Evolutionary conservation across 1,140 invertebrate species (phyloP), one percentile per base, ranked within the genome.

Genomic region (Archegozetes longisetosus): DNA sequence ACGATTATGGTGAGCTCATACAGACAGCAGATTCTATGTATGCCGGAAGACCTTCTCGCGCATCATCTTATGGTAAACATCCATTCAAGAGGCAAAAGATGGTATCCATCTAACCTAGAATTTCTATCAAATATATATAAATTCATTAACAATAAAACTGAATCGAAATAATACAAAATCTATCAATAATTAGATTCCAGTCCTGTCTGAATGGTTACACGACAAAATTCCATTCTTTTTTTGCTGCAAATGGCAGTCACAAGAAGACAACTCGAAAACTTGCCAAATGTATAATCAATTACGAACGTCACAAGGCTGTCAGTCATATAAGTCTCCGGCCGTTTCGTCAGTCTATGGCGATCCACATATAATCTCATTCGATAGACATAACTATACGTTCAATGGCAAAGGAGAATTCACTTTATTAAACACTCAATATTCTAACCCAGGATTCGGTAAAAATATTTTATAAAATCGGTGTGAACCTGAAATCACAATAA

Each of bases 321-420:
- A 90, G 2, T 86, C 87, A 1, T 98, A 97, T 73, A 86, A 91
- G 70, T 80, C 89, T 3, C 93, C 94, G 0, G 84, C 80, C n/a
- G 80, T 93, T 1, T 89, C 85, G 70, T 61, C 52, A 12, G 57
- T 93, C 24, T 96, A 88, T 70, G 94, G 93, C 0, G 91, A 96
- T 73, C 91, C 92, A 0, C 93, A 97, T 70, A 76, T 97, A 29
- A 80, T 89, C 14, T 96, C 92, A 0, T 97, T 95, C 69, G 92
- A 97, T 70, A 81, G 84, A 57, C 69, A 82, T 2, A 79, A 83
- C 24, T 96, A 94, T 67, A 93, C 89, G 0, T 96, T 98, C 72
- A 94, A 95, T 68, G 92, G 91, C 1, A 84, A 89, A 75, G 93
- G 94, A 62, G 92, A 97, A 73, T 98, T 87, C 67, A 84, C 90